These are phyloP conservation scores for Lacanobia oleracea DNA, from an alignment of 2,888 invertebrate genomes.

Conservation along the genomic window DNA sequence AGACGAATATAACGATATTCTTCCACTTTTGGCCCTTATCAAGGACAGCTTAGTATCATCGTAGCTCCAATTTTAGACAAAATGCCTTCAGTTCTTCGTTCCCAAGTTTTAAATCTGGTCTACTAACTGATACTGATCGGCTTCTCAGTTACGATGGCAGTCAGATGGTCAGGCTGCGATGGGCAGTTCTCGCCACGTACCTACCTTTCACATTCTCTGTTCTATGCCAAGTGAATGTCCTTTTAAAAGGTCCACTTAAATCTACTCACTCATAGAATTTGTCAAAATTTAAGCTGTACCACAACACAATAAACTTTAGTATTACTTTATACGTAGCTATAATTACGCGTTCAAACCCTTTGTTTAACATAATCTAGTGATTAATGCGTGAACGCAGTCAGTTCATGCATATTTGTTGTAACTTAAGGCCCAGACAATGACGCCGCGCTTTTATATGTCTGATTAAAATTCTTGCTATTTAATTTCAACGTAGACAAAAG, in stretches of 20 bases:
- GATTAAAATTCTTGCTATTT: constrained; percentile 10
- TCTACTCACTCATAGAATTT: not conserved
- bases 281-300: not conserved
- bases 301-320: not conserved
- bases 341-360: not conserved
- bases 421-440: constrained; percentile 22
- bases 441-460: constrained; percentile 10
- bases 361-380: constrained; percentile 7
- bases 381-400: constrained; percentile 11
- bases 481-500: not conserved
- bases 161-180: too few species aligned
- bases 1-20: constrained; percentile 23
- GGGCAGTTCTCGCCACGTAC: not conserved
- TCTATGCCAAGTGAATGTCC: not conserved
- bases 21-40: constrained; percentile 6
- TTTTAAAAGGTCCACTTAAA: not conserved
- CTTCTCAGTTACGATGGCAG: not conserved
- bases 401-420: constrained; percentile 17
- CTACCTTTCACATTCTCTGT: not conserved
- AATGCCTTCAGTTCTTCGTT: not conserved
- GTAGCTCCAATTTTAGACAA: not conserved
- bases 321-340: not conserved
- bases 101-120: not conserved
- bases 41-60: not conserved
- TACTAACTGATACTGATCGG: not conserved